phyloP scores from a whole-genome alignment of 2,888 invertebrate species.

The Coelinius sp. region DNA sequence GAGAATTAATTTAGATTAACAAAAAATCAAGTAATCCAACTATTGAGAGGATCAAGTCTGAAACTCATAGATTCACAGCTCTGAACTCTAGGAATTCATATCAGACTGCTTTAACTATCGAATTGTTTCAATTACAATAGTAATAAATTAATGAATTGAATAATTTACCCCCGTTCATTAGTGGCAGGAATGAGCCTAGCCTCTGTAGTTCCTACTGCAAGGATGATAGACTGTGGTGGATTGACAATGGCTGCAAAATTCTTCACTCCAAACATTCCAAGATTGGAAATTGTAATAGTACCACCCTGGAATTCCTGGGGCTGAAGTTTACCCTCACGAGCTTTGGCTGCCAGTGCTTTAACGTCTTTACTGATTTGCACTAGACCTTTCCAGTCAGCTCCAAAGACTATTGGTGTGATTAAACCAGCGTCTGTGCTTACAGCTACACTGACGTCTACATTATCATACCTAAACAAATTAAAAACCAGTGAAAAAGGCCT shows the following conservation, averaged over 20 bases:
- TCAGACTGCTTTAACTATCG: no score
- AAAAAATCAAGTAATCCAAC: no score
- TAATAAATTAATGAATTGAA: background rate
- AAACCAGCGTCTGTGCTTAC: constrained; percentile 95
- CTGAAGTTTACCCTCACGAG: constrained; percentile 89
- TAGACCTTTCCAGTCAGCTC: constrained; percentile 91
- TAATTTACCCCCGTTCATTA: constrained; percentile 81
- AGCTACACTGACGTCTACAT: constrained; percentile 96
- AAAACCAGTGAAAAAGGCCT: no score
- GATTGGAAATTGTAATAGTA: constrained; percentile 93
- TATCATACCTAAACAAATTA: constrained; percentile 77
- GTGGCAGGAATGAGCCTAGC: constrained; percentile 83
- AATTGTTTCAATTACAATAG: background rate
- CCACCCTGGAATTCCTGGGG: constrained; percentile 98
- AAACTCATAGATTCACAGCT: no score
- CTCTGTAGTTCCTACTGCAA: constrained; percentile 90
- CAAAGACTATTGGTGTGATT: constrained; percentile 96
- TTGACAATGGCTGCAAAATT: constrained; percentile 95
- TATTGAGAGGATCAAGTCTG: no score
- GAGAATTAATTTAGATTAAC: background rate
- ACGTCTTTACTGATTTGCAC: constrained; percentile 86
- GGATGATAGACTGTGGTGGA: constrained; percentile 94
- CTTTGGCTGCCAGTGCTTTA: constrained; percentile 86
- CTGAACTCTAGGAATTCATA: no score
- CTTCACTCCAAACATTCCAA: constrained; percentile 94